Base-by-base conservation (phyloP, 2,797 vertebrate species). In the Anomalospiza imberbis region DNA sequence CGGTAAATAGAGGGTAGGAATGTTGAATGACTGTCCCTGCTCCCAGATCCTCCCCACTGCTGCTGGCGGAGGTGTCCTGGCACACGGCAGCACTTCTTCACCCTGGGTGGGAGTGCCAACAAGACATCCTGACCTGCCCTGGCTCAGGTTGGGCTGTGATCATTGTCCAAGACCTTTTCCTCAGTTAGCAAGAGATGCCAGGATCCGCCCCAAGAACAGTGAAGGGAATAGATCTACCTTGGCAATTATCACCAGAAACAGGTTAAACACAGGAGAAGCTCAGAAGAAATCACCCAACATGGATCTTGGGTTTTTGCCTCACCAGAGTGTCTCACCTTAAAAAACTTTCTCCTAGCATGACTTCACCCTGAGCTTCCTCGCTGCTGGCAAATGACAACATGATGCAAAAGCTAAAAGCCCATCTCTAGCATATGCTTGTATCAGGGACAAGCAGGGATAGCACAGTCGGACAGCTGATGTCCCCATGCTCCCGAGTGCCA, bases 1-100 rank as follows among this genome's bases (percentile, higher is more conserved):
- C 50, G 50, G 29, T 44, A 83, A 79, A 48, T 50, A 40, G 32
- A 17, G 1, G 1, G 15, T 44, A 50, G 42, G 50, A 63, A 76
- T 57, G 28, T 36, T n/a, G 66, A 58, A n/a, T 68, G 70, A 17
- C 13, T 77, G 54, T 50, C 38, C 28, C 13, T 36, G 24, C 57
- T 54, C 7, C 14, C 78, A 71, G 29, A 79, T 47, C 29, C 51
- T 75, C 36, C 48, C 47, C 1, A 11, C 8, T 51, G 83, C 58
- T 0, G 0, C 51, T 0, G 0, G 12, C 0, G 0, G n/a, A 42
- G 19, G 13, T 6, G 8, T 86, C 22, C 36, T 4, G 6, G 66
- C 54, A 57, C 65, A 57, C 3, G 55, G 38, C 47, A 67, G 18
- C 32, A 8, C 21, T 77, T 74, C n/a, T 44, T 75, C 2, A 3